Evolutionary conservation across 2,888 invertebrate species (phyloP), one percentile per base, ranked within the genome.

Genomic region (Drosophila setosimentum): DNA sequence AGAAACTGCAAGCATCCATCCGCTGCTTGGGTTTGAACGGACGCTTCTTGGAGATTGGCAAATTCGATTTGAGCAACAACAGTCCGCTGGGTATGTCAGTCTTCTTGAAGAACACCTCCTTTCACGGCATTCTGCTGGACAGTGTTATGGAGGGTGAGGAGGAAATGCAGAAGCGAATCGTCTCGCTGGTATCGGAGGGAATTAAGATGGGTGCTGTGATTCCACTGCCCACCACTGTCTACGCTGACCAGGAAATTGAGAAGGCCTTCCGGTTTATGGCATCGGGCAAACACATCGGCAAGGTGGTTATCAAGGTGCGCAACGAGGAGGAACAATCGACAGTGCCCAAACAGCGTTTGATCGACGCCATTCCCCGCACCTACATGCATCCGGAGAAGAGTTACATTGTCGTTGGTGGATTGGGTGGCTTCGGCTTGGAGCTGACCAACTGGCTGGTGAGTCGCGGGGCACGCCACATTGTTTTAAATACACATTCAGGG

Each of bases 351-450:
- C 77, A 93, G 16, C 95, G 95, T 86, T 94, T 95, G 3, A 95
- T 98, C 21, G 94, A 95, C 27, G 98, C 99, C 18, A 95, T 98
- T 80, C 97, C 98, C 30, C 95, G 97, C 80, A 97, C 97, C 32
- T 97, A 97, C 93, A 95, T 97, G 96, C 96, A 96, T 85, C 96
- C 96, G 33, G 95, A 95, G 66, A 96, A 96, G 92, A 95, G 95
- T 64, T 97, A 97, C 92, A 94, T 97, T 63, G 93, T 97, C 32
- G 95, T 97, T 18, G 97, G 97, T 81, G 99, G 99, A 63, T 95
- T 99, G 55, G 99, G 99, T 78, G 99, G 99, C 5, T 99, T 99
- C 93, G 99, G 99, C 18, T 94, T 99, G 73, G 99, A 99, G 94
- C 94, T 99, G 78, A 96, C 96, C 45, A 95, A 97, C 82, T 99